A percentile compares a stretch with the other conserved stretches of the same genome.
phyloP scores from a whole-genome alignment of 2,888 invertebrate genomes.

The Galerucella pusilla region DNA sequence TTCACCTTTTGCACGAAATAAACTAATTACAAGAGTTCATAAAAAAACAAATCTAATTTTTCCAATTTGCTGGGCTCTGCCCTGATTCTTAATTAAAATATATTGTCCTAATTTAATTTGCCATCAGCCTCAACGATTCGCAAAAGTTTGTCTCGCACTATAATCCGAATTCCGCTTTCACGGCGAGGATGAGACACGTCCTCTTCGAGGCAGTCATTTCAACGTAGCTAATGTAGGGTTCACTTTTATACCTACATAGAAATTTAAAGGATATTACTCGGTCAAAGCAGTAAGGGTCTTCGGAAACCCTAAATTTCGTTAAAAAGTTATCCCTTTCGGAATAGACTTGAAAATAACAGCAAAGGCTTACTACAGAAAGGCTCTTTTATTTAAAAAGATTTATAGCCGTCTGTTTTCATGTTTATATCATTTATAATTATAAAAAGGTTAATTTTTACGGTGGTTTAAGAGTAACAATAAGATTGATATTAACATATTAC shows the following conservation, averaged over 20 bases:
- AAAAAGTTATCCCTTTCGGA: background rate
- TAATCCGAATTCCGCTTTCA: background rate
- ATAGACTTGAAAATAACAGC: background rate
- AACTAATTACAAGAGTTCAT: too few species aligned
- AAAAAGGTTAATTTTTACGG: too few species aligned
- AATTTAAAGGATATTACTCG: background rate
- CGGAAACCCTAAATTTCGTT: background rate
- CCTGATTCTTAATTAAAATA: too few species aligned
- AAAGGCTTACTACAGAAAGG: background rate
- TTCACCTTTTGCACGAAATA: too few species aligned
- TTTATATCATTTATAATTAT: background rate
- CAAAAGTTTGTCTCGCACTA: background rate
- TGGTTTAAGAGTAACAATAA: too few species aligned
- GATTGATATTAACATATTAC: too few species aligned
- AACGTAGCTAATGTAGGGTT: constrained; percentile 7
- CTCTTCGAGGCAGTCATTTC: background rate
- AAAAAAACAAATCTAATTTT: too few species aligned
- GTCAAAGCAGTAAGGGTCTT: background rate
- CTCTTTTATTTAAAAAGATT: background rate
- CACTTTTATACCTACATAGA: background rate
- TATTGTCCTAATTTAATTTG: too few species aligned
- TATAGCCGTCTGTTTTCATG: background rate
- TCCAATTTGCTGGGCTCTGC: too few species aligned
- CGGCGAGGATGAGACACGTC: background rate
- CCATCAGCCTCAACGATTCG: background rate